These are phyloP conservation scores for Gambelia wislizenii DNA, from an alignment of 2,797 vertebrate genomes.

Conservation along the genomic window DNA sequence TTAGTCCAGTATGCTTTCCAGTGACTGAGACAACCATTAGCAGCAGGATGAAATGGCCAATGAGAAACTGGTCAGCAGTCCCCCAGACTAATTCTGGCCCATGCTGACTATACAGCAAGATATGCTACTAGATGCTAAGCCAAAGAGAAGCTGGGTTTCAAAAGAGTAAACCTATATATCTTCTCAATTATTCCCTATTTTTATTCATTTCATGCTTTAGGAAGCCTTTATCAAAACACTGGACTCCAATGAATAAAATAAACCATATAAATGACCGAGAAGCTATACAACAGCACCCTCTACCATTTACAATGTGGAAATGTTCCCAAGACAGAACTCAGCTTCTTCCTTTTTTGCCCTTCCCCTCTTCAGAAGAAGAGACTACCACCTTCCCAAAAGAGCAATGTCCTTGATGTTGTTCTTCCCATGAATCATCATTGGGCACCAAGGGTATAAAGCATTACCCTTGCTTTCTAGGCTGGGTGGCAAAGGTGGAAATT, in stretches of 20 bases:
- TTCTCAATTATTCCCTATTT: slow-evolving; percentile 36
- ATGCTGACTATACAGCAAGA: neutral
- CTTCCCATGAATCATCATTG: too few relatives aligned
- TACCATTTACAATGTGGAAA: slow-evolving; percentile 51
- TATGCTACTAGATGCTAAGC: slow-evolving; percentile 9
- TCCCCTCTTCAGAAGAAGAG: neutral
- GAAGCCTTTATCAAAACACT: neutral
- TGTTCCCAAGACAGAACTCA: neutral
- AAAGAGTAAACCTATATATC: slow-evolving; percentile 9
- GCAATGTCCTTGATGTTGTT: neutral
- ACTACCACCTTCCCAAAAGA: neutral
- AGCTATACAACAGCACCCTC: slow-evolving; percentile 73
- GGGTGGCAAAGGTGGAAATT: too few relatives aligned
- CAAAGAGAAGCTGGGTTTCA: slow-evolving; percentile 1
- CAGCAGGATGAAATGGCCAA: slow-evolving; percentile 4
- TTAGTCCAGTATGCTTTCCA: neutral
- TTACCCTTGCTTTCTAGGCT: neutral
- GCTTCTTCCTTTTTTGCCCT: too few relatives aligned
- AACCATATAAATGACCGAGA: neutral
- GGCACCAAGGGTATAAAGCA: too few relatives aligned
- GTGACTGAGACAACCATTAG: neutral
- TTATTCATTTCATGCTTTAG: slow-evolving; percentile 11
- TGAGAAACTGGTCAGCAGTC: slow-evolving; percentile 16
- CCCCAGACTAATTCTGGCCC: neutral
- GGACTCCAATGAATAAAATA: slow-evolving; percentile 8